A percentile compares a stretch with the other conserved stretches of the same genome.
Evolutionary conservation across 2,113 vertebrate species (phyloP).

Genomic region (Herpailurus yagouaroundi): DNA sequence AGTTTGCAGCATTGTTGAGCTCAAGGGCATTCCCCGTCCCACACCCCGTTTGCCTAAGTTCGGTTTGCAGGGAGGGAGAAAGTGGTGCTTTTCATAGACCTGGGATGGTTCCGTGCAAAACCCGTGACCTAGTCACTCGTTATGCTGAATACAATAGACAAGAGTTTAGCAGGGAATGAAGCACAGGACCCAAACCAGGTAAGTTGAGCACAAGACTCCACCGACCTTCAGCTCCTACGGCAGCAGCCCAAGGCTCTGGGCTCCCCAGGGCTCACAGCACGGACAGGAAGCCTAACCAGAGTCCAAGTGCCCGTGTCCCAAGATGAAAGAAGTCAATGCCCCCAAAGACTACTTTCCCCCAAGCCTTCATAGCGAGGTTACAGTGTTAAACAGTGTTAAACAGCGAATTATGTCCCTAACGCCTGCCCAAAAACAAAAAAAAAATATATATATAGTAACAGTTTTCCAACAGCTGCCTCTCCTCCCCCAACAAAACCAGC

Average conservation of each 20-base stretch:
- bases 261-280: neutral
- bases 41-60: neutral
- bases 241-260: neutral
- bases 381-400: neutral
- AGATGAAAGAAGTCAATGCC: neutral
- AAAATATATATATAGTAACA: fast-evolving
- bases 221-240: fast-evolving
- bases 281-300: neutral
- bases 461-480: neutral
- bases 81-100: fast-evolving
- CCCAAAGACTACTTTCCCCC: neutral
- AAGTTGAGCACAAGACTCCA: neutral
- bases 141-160: fast-evolving
- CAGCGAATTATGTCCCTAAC: neutral
- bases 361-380: neutral
- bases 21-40: neutral
- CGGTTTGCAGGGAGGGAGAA: neutral
- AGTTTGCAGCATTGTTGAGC: neutral
- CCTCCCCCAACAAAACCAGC: neutral
- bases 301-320: fast-evolving
- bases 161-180: neutral
- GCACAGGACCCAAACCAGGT: neutral
- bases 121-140: neutral
- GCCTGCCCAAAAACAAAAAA: fast-evolving
- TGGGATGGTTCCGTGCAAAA: neutral